Percentiles rank a stretch among this genome's conserved stretches.
These are phyloP conservation scores for Melipona bicolor DNA, from an alignment of 2,888 invertebrate species.

Conservation along the genomic window DNA sequence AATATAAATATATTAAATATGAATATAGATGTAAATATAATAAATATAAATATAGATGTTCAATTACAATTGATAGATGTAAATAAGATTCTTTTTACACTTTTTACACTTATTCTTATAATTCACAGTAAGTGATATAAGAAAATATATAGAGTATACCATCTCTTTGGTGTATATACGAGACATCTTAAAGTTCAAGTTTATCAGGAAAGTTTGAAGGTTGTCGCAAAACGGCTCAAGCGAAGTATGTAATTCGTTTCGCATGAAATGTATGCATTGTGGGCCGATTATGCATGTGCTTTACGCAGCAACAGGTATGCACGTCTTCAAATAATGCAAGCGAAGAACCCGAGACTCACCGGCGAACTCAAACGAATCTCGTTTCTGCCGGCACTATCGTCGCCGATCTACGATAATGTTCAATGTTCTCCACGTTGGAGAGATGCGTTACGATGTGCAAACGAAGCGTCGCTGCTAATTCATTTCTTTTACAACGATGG, in stretches of 20 bases:
- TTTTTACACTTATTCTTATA: too few species aligned
- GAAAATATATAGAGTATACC: too few species aligned
- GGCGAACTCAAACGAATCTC: slow-evolving; percentile 31
- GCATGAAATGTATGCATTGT: slow-evolving; percentile 44
- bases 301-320: slow-evolving; percentile 64
- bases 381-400: slow-evolving; percentile 19
- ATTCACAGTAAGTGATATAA: too few species aligned
- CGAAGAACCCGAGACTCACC: slow-evolving; percentile 11
- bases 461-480: slow-evolving; percentile 8
- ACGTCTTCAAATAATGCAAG: slow-evolving; percentile 44
- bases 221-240: slow-evolving; percentile 39
- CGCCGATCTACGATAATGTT: slow-evolving; percentile 4
- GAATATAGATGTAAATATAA: too few species aligned
- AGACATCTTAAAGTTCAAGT: slow-evolving; percentile 30
- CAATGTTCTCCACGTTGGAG: not conserved
- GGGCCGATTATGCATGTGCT: slow-evolving; percentile 62
- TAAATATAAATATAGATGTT: too few species aligned
- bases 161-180: not conserved
- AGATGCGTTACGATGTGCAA: not conserved
- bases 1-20: too few species aligned
- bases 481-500: not conserved
- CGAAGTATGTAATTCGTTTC: slow-evolving; percentile 59
- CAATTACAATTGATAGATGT: too few species aligned
- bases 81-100: too few species aligned
- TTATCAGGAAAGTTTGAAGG: slow-evolving; percentile 40